These are phyloP conservation scores for Eledona agricola DNA, from an alignment of 2,888 invertebrate species.

Conservation along the genomic window DNA sequence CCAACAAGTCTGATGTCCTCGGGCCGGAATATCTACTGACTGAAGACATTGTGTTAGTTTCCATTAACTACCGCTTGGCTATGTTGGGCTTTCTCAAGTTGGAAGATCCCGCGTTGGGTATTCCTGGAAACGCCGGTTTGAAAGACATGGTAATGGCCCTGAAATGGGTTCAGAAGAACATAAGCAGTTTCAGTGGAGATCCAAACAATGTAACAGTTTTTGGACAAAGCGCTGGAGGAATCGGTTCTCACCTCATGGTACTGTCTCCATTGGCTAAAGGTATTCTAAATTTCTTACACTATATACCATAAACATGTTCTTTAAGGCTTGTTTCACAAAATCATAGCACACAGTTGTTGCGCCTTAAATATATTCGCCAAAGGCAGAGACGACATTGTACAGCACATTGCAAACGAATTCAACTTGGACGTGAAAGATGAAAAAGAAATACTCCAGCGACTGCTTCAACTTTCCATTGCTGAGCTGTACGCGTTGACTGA, in stretches of 20 bases:
- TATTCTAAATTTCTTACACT: no score
- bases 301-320: background rate
- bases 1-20: slow-evolving; percentile 45
- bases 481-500: slow-evolving; percentile 24
- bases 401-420: slow-evolving; percentile 56
- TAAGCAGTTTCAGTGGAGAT: slow-evolving; percentile 63
- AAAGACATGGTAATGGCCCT: slow-evolving; percentile 65
- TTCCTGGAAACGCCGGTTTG: slow-evolving; percentile 65
- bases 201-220: slow-evolving; percentile 64
- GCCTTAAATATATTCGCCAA: slow-evolving; percentile 51
- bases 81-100: slow-evolving; percentile 62
- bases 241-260: slow-evolving; percentile 62
- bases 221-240: slow-evolving; percentile 65
- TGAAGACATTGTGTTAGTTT: slow-evolving; percentile 51
- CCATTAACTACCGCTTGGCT: slow-evolving; percentile 52
- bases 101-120: slow-evolving; percentile 59
- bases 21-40: slow-evolving; percentile 51
- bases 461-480: slow-evolving; percentile 56
- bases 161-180: slow-evolving; percentile 64
- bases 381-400: slow-evolving; percentile 37
- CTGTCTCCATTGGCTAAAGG: slow-evolving; percentile 60
- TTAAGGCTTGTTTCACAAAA: slow-evolving; percentile 46
- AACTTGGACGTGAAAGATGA: slow-evolving; percentile 55
- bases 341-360: slow-evolving; percentile 55
- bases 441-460: slow-evolving; percentile 55